Base-by-base conservation (phyloP, 2,113 vertebrate species). In the Orthonyx spaldingii region DNA sequence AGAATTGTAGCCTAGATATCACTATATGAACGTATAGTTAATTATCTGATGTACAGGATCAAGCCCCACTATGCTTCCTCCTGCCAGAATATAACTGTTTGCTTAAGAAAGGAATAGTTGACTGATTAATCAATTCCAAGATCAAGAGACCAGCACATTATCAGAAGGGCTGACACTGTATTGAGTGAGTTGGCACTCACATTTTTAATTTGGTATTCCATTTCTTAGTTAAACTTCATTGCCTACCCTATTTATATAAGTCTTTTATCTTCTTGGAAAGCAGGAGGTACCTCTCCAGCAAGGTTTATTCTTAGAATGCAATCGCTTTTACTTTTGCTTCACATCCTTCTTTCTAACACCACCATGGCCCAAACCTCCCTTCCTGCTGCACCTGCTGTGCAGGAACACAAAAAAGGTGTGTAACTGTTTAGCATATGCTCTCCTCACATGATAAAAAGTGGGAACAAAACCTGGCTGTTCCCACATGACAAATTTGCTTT, bases 81-180 rank as follows among this genome's bases (percentile, higher is more conserved):
- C 16, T 9, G 61, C 18, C 87, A 90, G 90, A 84, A 94, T 33
- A 18, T 91, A 91, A 82, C 42, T 52, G 90, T 65, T 71, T 86
- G 47, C 57, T 33, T 89, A 53, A 63, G 39, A 83, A 84, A 83
- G 87, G 44, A 93, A 78, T 24, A 76, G 50, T 17, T 20, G 30
- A 79, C 39, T 96, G 90, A 96, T 93, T 95, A 92, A 96, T 89
- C 74, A 56, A 80, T 94, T 89, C 96, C 12, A 59, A 96, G 83
- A 94, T 97, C 93, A 95, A 80, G 72, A 83, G 87, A 95, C 57
- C 89, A 92, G 82, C 66, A 89, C 30, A 81, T 77, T 88, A 49
- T 76, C 87, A 84, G 19, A 83, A 94, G 64, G 66, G 74, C 35
- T 72, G 66, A 88, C 63, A 64, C 19, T 39, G 6, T 28, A n/a